A percentile compares a stretch with the other conserved stretches of the same genome.
Evolutionary conservation across 2,113 vertebrate species (phyloP).

Genomic region (Pelmatolapia mariae): DNA sequence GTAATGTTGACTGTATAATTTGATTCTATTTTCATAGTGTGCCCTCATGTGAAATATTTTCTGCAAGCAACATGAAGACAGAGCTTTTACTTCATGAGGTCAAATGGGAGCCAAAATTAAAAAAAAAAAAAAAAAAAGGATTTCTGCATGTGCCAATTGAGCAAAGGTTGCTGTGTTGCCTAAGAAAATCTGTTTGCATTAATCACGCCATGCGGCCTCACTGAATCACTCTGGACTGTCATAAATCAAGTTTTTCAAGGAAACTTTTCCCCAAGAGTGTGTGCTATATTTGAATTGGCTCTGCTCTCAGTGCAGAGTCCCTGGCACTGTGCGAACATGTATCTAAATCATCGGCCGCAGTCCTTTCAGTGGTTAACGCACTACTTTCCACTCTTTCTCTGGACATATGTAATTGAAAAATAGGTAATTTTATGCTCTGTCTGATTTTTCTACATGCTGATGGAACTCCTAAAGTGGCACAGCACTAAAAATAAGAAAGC

Average conservation of each 20-base stretch:
- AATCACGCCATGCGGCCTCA: slow-evolving; percentile 34
- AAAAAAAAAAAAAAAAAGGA: not conserved
- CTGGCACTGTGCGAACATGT: slow-evolving; percentile 34
- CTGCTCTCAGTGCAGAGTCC: slow-evolving; percentile 28
- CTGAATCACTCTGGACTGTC: slow-evolving; percentile 35
- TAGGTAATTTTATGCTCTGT: not conserved
- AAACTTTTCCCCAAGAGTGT: slow-evolving; percentile 53
- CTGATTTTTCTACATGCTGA: not conserved
- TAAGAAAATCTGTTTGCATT: slow-evolving; percentile 54
- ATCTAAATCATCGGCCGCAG: slow-evolving; percentile 52
- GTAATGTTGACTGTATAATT: not conserved
- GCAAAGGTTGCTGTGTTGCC: slow-evolving; percentile 49
- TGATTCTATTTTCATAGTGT: not conserved
- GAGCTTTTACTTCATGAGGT: not conserved
- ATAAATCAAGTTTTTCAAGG: slow-evolving; percentile 61
- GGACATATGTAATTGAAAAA: slow-evolving; percentile 9
- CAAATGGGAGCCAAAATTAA: not conserved
- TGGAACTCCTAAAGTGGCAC: not conserved
- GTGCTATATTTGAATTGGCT: slow-evolving; percentile 70
- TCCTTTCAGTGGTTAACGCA: slow-evolving; percentile 7
- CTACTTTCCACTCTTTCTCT: slow-evolving; percentile 25
- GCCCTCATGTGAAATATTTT: not conserved
- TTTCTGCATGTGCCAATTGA: slow-evolving; percentile 18
- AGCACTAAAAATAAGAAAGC: not conserved
- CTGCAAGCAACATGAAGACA: not conserved